Base-by-base conservation (phyloP, 2,888 invertebrate species). In the Junonia oenone region DNA sequence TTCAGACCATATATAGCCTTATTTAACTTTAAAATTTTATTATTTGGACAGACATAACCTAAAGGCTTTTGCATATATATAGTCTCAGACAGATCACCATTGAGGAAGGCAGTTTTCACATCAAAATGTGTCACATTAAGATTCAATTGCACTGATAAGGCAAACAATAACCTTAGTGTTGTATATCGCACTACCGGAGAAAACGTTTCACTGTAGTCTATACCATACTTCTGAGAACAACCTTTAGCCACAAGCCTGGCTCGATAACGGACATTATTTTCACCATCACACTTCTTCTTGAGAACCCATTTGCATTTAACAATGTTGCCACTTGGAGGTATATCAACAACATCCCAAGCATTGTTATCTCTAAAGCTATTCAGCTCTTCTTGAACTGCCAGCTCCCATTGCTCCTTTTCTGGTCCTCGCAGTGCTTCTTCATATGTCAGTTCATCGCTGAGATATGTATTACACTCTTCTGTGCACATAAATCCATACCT, bases 1-100 rank as follows among this genome's bases (percentile, higher is more conserved):
- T n/a, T n/a, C n/a, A n/a, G n/a, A n/a, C 56, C 48, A 19, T 43
- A 56, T 27, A 52, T 43, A 71, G 74, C 74, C 72, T 78, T 76
- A 77, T 78, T 70, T 77, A 73, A 9, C 4, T 8, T 13, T 19
- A 8, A 8, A 11, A 8, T 17, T 2, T 2, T 19, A 40, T 11
- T 19, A 3, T 19, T 19, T n/a, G n/a, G n/a, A n/a, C n/a, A n/a
- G 9, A 8, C 11, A 15, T 19, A 40, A 6, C 40, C 6, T 17
- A 19, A 17, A 6, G 40, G 40, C 19, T 8, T 8, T 3, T 17
- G 19, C 40, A 19, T 40, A 40, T 19, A 40, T 1, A 33, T n/a
- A n/a, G n/a, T n/a, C n/a, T n/a, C n/a, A n/a, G n/a, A n/a, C n/a
- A n/a, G n/a, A n/a, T n/a, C n/a, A n/a, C n/a, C n/a, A n/a, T n/a